Evolutionary conservation across 2,797 vertebrate species (phyloP).

Genomic region (Euthynnus affinis): DNA sequence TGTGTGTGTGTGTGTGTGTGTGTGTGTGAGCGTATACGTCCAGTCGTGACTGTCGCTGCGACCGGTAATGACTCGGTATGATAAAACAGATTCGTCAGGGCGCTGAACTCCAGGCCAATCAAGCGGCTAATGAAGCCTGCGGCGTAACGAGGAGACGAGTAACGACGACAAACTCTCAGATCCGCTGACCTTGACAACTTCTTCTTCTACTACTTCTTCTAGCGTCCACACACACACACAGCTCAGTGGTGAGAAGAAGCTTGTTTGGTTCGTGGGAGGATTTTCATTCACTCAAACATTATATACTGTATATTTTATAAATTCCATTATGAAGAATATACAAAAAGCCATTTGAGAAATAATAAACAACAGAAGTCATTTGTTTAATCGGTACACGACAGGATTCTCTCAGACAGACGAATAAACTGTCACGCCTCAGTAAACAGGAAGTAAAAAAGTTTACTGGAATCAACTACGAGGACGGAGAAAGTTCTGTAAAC

Average conservation of each 20-base stretch:
- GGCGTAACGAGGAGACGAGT: slow-evolving; percentile 42
- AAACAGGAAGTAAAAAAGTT: too few species aligned
- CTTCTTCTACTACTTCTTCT: slow-evolving; percentile 9
- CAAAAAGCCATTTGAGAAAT: too few species aligned
- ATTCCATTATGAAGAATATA: too few species aligned
- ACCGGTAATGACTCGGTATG: slow-evolving; percentile 36
- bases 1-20: slow-evolving; percentile 10
- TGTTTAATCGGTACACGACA: too few species aligned
- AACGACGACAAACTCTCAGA: slow-evolving; percentile 35
- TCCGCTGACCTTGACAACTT: slow-evolving; percentile 59
- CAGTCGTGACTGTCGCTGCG: slow-evolving; percentile 11
- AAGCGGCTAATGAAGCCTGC: slow-evolving; percentile 60
- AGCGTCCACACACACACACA: neutral
- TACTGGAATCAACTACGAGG: too few species aligned
- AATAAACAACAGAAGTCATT: too few species aligned
- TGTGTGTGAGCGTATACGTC: slow-evolving; percentile 10
- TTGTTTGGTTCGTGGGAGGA: too few species aligned
- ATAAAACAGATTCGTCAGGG: slow-evolving; percentile 58
- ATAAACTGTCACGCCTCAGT: too few species aligned
- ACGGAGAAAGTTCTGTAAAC: too few species aligned
- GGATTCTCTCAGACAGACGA: too few species aligned
- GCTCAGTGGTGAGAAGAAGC: neutral
- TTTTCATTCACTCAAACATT: too few species aligned
- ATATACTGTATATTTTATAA: too few species aligned
- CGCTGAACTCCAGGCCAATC: slow-evolving; percentile 58